Evolutionary conservation across 2,888 invertebrate genomes (phyloP), one percentile per base, ranked within the genome.

Genomic region (Adelphocoris suturalis): DNA sequence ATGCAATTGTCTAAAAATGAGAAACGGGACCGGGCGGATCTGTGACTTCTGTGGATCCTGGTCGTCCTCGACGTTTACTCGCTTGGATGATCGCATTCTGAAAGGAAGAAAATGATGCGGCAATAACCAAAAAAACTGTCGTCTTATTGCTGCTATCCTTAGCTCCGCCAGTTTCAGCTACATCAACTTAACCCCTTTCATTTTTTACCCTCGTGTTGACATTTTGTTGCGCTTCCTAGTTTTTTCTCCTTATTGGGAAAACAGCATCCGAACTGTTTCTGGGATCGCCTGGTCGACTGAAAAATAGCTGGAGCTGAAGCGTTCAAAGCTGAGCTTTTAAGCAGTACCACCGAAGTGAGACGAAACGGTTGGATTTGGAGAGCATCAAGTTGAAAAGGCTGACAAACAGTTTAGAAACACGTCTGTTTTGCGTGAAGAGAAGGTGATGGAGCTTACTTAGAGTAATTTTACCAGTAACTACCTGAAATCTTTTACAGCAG

Each of bases 101-200:
- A 68, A 68, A 68, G 68, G 68, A 23, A 68, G 68, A 68, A 68
- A 68, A 68, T 68, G 23, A 68, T 68, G 68, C 68, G 68, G 27
- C 68, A 68, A 68, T 68, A 68, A 68, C 68, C 68, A 68, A 68
- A 52, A 37, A 37, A 68, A 68, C 68, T 68, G 23, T 23, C 19
- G 68, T 68, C 68, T 19, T 23, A 27, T 68, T 23, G 12, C 16
- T n/a, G n/a, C 7, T 7, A 57, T 37, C n/a, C 57, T 57, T n/a
- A 57, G 57, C 52, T n/a, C 16, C 57, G n/a, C 16, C n/a, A 57
- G n/a, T n/a, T n/a, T 16, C n/a, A 57, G n/a, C 5, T 0, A 37
- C 7, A 68, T 68, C 68, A 68, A 12, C 23, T 68, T 3, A 68
- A 68, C 68, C 13, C 23, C 68, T 68, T 23, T 9, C 23, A 0